A percentile compares a stretch with the other conserved stretches of the same genome.
These are phyloP conservation scores for Martes flavigula DNA, from an alignment of 2,797 vertebrate genomes.

Conservation along the genomic window DNA sequence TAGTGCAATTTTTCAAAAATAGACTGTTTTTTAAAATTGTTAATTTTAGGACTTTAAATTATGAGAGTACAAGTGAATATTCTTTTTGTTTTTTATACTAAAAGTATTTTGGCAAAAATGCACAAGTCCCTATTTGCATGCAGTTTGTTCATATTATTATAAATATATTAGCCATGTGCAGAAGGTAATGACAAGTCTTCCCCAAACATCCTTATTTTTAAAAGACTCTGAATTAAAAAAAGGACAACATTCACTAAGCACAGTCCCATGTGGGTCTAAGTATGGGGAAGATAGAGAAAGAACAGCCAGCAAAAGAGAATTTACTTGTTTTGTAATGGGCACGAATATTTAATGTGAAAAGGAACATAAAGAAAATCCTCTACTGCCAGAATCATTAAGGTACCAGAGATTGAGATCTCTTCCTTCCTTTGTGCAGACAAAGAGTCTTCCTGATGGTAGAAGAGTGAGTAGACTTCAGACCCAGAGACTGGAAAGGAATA, in stretches of 20 bases:
- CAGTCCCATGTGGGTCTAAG: rapidly evolving
- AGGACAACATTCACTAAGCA: neutral
- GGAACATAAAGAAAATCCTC: neutral
- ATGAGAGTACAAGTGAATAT: neutral
- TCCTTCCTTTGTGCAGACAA: neutral
- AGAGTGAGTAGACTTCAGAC: neutral
- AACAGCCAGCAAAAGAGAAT: neutral
- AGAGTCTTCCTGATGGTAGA: neutral
- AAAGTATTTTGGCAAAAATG: neutral
- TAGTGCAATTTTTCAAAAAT: neutral
- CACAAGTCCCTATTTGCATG: neutral
- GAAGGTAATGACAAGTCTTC: neutral
- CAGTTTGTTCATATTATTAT: neutral
- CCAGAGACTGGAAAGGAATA: neutral
- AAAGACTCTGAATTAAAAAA: neutral
- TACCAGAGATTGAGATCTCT: too few relatives aligned
- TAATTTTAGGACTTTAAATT: neutral
- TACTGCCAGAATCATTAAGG: rapidly evolving
- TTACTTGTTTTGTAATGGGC: neutral
- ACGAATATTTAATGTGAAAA: neutral
- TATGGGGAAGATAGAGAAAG: neutral
- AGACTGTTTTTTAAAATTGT: neutral
- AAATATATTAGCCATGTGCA: neutral
- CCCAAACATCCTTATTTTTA: neutral
- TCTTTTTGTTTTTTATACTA: neutral